Percentiles rank a stretch among this genome's conserved stretches.
These are phyloP conservation scores for Coenonympha arcania DNA, from an alignment of 2,888 invertebrate species.

Conservation along the genomic window DNA sequence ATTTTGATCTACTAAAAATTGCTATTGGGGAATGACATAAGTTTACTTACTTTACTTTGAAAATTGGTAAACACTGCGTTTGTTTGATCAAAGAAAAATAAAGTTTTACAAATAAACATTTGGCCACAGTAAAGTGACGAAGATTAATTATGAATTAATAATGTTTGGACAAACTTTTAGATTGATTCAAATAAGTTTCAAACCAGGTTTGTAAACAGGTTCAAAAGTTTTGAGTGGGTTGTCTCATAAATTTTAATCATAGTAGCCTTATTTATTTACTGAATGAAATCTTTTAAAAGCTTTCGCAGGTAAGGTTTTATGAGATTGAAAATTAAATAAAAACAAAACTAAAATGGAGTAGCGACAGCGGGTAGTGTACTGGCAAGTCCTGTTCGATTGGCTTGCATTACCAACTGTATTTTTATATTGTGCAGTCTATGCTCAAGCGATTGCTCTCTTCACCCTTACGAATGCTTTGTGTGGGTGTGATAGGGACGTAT, in stretches of 20 bases:
- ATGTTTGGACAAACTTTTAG: slow-evolving; percentile 24
- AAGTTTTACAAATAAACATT: slow-evolving; percentile 23
- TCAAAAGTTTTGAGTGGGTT: slow-evolving; percentile 8
- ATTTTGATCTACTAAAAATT: too few relatives aligned
- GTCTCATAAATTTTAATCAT: slow-evolving; percentile 12
- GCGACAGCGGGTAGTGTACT: too few relatives aligned
- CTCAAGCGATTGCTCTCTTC: too few relatives aligned
- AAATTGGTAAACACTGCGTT: slow-evolving; percentile 14
- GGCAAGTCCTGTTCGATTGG: too few relatives aligned
- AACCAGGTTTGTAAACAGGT: slow-evolving; percentile 9
- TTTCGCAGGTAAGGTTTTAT: background rate
- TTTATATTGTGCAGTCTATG: too few relatives aligned
- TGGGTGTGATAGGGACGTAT: too few relatives aligned
- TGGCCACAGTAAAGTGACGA: slow-evolving; percentile 22
- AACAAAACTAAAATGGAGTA: too few relatives aligned
- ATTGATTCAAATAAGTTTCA: slow-evolving; percentile 26
- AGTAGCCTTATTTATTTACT: background rate
- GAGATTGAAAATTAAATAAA: background rate
- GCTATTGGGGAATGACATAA: too few relatives aligned
- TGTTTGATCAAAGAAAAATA: slow-evolving; percentile 12
- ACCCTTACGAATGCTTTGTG: too few relatives aligned
- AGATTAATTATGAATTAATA: slow-evolving; percentile 30
- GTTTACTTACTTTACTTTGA: slow-evolving; percentile 11
- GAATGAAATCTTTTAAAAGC: background rate
- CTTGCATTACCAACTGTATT: too few relatives aligned